Evolutionary conservation across 2,113 vertebrate genomes (phyloP).

Genomic region (Monopterus albus): DNA sequence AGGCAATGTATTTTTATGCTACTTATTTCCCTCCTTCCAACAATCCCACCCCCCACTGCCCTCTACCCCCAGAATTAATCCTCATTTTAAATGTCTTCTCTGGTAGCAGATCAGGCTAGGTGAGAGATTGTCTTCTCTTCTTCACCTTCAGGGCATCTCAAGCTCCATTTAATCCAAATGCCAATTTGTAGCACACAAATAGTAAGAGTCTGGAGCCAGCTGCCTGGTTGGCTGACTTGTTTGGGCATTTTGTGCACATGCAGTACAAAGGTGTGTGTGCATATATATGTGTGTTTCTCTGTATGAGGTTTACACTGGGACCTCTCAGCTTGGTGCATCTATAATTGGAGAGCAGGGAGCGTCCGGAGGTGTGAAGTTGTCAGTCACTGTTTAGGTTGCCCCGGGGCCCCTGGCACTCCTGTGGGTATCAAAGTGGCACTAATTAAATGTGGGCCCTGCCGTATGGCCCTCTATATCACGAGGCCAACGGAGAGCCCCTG

Average conservation of each 20-base stretch:
- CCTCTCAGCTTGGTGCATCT: constrained; percentile 83
- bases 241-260: constrained; percentile 67
- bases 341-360: constrained; percentile 91
- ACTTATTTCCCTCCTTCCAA: constrained; percentile 10
- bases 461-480: constrained; percentile 93
- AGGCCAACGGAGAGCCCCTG: constrained; percentile 87
- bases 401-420: constrained; percentile 96
- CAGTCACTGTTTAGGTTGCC: constrained; percentile 99
- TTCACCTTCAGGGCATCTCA: constrained; percentile 80
- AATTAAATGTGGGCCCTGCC: constrained; percentile 99
- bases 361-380: constrained; percentile 93
- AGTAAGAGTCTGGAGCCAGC: constrained; percentile 66
- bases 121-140: constrained; percentile 76
- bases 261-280: constrained; percentile 42
- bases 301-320: constrained; percentile 58
- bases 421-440: constrained; percentile 99
- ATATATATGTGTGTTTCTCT: constrained; percentile 40
- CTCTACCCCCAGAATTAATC: constrained; percentile 66
- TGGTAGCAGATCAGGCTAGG: constrained; percentile 78
- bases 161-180: constrained; percentile 85
- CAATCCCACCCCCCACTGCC: neutral
- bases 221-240: constrained; percentile 67
- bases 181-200: constrained; percentile 82
- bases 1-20: constrained; percentile 30
- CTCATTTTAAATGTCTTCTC: constrained; percentile 79